These are phyloP conservation scores for Grus americana DNA, from an alignment of 2,113 vertebrate species.

Conservation along the genomic window DNA sequence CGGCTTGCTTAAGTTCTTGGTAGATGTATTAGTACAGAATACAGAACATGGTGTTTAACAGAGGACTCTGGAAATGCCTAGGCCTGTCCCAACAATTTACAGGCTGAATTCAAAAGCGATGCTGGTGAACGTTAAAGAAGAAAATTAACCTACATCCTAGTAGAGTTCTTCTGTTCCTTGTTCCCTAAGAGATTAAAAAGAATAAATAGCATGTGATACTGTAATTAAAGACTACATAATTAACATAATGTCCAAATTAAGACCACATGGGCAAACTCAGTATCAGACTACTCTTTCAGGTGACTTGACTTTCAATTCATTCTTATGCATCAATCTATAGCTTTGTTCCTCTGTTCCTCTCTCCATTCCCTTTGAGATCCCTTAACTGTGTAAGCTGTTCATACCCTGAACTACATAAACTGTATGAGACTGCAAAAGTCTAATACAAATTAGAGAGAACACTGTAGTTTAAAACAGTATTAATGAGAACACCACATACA, in stretches of 20 bases:
- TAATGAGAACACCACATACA: neutral
- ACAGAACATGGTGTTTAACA: neutral
- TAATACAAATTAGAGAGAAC: neutral
- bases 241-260: neutral
- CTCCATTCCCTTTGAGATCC: neutral
- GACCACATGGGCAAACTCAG: neutral
- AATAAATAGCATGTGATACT: neutral
- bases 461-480: neutral
- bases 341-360: neutral
- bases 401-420: neutral
- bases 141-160: neutral
- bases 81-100: neutral
- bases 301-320: neutral
- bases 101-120: neutral
- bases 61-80: neutral
- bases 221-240: neutral
- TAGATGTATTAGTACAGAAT: neutral
- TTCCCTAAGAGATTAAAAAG: neutral
- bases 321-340: neutral
- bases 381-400: neutral
- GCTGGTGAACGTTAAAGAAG: neutral
- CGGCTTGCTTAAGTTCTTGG: neutral
- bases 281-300: neutral
- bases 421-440: neutral
- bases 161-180: neutral